Conservation (phyloP, 1,140 invertebrate genomes). For the Saccostrea cuccullata region DNA sequence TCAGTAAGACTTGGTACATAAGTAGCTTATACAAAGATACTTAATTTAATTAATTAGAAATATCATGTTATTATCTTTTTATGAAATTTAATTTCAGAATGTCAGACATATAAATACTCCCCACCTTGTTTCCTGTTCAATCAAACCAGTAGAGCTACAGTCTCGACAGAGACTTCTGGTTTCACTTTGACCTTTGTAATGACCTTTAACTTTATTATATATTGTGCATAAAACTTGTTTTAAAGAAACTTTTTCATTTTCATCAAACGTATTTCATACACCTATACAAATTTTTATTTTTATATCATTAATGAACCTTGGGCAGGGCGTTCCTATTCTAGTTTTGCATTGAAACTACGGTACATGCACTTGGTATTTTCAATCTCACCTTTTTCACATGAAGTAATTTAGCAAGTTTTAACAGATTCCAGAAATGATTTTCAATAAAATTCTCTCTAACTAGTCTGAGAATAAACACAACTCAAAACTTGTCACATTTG, state of each 20-base stretch:
- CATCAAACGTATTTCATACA: not conserved
- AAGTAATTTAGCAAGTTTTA: not conserved
- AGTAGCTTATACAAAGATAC: too few species aligned
- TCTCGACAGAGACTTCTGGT: too few species aligned
- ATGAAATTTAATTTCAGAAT: too few species aligned
- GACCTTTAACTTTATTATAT: too few species aligned
- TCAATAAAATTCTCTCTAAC: slow-evolving; percentile 13
- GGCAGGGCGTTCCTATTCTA: not conserved
- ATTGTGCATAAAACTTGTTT: too few species aligned
- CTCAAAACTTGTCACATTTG: slow-evolving; percentile 37
- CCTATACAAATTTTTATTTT: not conserved
- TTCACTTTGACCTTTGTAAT: too few species aligned
- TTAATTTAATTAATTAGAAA: too few species aligned
- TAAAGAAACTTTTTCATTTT: not conserved
- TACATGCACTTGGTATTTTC: not conserved
- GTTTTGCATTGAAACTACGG: not conserved
- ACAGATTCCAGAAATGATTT: slow-evolving; percentile 19
- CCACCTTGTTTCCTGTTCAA: too few species aligned
- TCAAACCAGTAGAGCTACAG: too few species aligned
- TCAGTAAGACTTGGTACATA: too few species aligned
- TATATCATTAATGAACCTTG: not conserved
- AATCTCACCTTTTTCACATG: not conserved
- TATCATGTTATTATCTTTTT: too few species aligned
- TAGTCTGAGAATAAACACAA: slow-evolving; percentile 28
- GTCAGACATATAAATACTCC: too few species aligned